These are phyloP conservation scores for Phaethon lepturus DNA, from an alignment of 2,113 vertebrate genomes.

Conservation along the genomic window DNA sequence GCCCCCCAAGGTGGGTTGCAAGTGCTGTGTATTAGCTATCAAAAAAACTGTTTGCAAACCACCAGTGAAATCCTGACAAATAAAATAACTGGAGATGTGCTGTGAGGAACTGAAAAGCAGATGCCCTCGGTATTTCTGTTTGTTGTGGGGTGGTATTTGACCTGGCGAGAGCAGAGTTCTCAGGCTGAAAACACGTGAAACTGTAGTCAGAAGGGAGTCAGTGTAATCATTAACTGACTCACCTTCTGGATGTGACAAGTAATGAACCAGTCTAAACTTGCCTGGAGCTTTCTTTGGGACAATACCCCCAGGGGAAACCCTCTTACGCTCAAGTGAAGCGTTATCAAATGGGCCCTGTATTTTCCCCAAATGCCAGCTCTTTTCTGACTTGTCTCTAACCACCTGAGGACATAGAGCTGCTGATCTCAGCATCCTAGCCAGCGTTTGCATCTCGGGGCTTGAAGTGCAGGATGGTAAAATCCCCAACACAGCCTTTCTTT, in stretches of 20 bases:
- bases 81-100: background rate
- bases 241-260: conserved; percentile 77
- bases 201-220: conserved; percentile 51
- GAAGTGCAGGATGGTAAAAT: conserved; percentile 23
- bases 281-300: conserved; percentile 80
- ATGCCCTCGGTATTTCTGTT: background rate
- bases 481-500: conserved; percentile 30
- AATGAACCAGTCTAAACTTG: conserved; percentile 73
- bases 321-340: conserved; percentile 66
- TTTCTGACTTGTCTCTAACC: conserved; percentile 67
- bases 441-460: background rate
- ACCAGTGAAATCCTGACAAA: background rate
- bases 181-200: conserved; percentile 23
- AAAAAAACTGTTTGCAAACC: background rate
- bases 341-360: conserved; percentile 72
- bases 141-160: background rate
- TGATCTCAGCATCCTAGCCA: conserved; percentile 73
- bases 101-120: background rate
- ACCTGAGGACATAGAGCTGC: conserved; percentile 74
- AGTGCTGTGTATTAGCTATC: background rate
- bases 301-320: conserved; percentile 70
- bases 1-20: accelerated
- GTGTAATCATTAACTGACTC: conserved; percentile 70
- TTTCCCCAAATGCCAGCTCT: conserved; percentile 37
- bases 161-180: background rate